Conservation (phyloP, 2,797 vertebrate genomes). For the Alca torda region DNA sequence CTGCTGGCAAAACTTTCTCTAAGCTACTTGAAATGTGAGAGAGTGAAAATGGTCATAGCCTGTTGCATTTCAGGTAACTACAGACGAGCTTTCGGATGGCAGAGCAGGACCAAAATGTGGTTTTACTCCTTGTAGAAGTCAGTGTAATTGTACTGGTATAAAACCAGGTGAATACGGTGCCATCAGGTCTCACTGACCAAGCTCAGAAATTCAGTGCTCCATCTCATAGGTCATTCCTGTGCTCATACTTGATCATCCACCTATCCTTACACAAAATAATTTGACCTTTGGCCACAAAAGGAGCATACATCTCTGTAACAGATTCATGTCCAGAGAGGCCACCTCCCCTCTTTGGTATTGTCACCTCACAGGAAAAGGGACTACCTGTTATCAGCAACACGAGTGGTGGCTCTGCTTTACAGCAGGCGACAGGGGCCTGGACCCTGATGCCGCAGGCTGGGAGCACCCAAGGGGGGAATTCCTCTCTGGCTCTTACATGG, state of each 20-base stretch:
- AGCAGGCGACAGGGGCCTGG: neutral
- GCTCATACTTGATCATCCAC: neutral
- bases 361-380: neutral
- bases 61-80: neutral
- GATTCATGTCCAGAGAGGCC: neutral
- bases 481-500: neutral
- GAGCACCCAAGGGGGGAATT: neutral
- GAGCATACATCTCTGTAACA: neutral
- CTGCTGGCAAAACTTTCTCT: neutral
- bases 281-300: neutral
- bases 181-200: neutral
- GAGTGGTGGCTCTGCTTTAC: neutral
- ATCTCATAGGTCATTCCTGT: neutral
- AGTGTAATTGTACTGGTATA: neutral
- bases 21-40: neutral
- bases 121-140: neutral
- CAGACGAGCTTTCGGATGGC: neutral
- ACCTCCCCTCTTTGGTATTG: neutral
- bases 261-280: neutral
- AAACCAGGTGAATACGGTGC: neutral
- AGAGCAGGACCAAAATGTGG: neutral
- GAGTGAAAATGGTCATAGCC: neutral
- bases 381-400: no score
- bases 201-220: neutral
- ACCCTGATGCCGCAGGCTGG: accelerated